A percentile compares a stretch with the other conserved stretches of the same genome.
These are phyloP conservation scores for Orientallactaga bullata DNA, from an alignment of 2,113 vertebrate genomes.

Conservation along the genomic window DNA sequence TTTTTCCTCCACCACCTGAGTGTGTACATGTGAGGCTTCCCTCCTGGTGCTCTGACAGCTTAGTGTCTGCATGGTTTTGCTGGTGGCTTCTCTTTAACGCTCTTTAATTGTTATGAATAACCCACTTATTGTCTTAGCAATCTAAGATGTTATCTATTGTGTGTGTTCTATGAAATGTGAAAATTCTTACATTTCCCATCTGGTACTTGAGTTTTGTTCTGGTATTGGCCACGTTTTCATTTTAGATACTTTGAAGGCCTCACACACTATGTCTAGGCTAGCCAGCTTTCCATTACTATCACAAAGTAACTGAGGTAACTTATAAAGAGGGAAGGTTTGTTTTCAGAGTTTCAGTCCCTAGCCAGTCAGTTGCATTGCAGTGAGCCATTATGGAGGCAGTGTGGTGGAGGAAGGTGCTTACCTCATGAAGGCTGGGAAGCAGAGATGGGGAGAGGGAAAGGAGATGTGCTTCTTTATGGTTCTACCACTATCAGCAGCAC, in stretches of 20 bases:
- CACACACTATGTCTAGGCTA: not conserved
- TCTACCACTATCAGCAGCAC: not conserved
- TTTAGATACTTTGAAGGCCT: not conserved
- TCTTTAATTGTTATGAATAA: not conserved
- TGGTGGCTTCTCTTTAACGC: not conserved
- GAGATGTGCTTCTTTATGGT: too few species aligned
- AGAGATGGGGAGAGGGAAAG: too few species aligned
- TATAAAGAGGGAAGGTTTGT: too few species aligned
- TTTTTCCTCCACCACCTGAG: not conserved
- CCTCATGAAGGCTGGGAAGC: too few species aligned
- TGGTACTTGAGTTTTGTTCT: not conserved
- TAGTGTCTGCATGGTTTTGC: not conserved
- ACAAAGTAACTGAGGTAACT: not conserved
- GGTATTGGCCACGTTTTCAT: not conserved
- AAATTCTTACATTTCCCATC: not conserved
- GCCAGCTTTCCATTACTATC: not conserved
- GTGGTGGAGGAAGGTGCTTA: too few species aligned
- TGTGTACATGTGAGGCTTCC: not conserved
- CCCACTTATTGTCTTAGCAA: not conserved
- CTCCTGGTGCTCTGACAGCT: not conserved
- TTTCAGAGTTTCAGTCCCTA: not conserved
- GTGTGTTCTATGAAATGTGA: not conserved
- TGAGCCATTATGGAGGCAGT: too few species aligned
- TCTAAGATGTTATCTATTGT: constrained; percentile 16
- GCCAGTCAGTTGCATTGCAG: not conserved